Base-by-base conservation (phyloP, 2,888 invertebrate species). In the Phasia obesa region DNA sequence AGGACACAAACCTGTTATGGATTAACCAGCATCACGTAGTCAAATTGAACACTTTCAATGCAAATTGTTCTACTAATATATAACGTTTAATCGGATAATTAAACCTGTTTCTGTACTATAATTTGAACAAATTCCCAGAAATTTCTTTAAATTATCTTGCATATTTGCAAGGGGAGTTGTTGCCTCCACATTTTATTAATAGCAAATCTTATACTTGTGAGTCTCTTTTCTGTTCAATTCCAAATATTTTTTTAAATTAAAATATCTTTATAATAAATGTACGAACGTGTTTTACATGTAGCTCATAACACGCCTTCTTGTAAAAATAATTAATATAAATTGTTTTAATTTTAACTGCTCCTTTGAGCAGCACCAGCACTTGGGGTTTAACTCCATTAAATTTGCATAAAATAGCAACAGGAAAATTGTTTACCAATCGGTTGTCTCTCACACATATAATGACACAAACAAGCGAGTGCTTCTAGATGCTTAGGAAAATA, bases 301-400 rank as follows among this genome's bases (percentile, higher is more conserved):
- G 51, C 69, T 69, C 44, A 62, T 57, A 65, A 21, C 49, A 64
- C 70, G 27, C 69, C 81, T 59, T 25, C 55, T 57, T 64, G 59
- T 57, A 64, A 42, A n/a, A 35, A 75, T 81, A 77, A 81, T 81
- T 81, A 81, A 73, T 71, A 81, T 62, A 71, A 76, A 76, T 81
- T 27, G 71, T 42, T 74, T 71, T 53, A 67, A 67, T 77, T 65
- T 81, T 65, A 44, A 62, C 74, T 49, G 65, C 55, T 59, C 44
- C 60, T 64, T 53, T 47, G 21, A 51, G 31, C n/a, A n/a, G n/a
- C 70, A 21, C 44, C 19, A 42, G 35, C 70, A 19, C 42, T 17
- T 19, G 47, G 13, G 59, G 51, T 21, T 60, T 25, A 73, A 53
- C 21, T 51, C n/a, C 31, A 73, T 57, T 73, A 49, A 75, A 83